phyloP scores from a whole-genome alignment of 2,797 vertebrate species.

The Danio albolineatus region DNA sequence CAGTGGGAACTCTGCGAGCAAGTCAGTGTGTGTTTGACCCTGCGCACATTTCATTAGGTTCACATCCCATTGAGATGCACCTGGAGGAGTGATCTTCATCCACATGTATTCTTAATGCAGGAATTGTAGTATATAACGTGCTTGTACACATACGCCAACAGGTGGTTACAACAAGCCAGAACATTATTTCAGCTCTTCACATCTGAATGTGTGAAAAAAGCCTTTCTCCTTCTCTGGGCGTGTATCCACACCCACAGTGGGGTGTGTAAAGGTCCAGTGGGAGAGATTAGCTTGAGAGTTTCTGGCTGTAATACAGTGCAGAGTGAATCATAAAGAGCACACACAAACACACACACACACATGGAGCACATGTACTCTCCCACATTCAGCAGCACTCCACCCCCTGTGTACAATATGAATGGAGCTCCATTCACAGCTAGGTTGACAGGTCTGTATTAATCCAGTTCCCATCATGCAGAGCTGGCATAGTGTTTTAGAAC shows the following conservation, averaged over 20 bases:
- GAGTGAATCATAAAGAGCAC: conserved; percentile 34
- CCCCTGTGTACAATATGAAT: conserved; percentile 25
- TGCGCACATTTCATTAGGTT: background rate
- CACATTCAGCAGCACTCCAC: conserved; percentile 23
- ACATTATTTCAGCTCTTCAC: conserved; percentile 28
- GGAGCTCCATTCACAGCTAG: conserved; percentile 8
- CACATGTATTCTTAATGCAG: conserved; percentile 7
- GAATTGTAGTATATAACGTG: background rate
- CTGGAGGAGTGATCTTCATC: background rate
- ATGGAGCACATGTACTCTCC: conserved; percentile 7
- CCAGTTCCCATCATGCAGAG: conserved; percentile 43
- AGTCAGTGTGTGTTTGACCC: background rate
- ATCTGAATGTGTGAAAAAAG: conserved; percentile 47
- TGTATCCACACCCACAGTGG: conserved; percentile 48
- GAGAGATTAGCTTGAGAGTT: conserved; percentile 43
- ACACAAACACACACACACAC: background rate
- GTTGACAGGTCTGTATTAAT: conserved; percentile 41
- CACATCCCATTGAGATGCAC: background rate
- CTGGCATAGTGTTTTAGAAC: conserved; percentile 29
- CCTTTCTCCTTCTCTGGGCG: conserved; percentile 44
- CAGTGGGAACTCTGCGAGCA: background rate
- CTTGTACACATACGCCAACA: conserved; percentile 20
- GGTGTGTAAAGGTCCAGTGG: conserved; percentile 45
- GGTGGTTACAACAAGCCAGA: conserved; percentile 10
- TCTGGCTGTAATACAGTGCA: conserved; percentile 28